Conservation (phyloP, 2,113 vertebrate genomes). For the Polypterus senegalus region DNA sequence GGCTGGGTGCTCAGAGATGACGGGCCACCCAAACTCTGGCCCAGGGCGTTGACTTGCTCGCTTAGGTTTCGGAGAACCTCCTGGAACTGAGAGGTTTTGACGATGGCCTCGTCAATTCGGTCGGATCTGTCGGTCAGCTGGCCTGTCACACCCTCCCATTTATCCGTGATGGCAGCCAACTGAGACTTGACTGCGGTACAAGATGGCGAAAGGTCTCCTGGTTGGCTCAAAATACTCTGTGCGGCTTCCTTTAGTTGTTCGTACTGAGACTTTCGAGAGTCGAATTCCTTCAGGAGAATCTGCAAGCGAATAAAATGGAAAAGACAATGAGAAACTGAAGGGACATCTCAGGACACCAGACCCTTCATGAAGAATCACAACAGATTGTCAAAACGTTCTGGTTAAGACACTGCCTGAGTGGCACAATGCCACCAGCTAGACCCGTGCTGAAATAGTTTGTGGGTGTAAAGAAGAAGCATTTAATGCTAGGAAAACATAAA, state of each 20-base stretch:
- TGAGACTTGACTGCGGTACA: constrained; percentile 58
- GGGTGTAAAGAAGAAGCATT: too few species aligned
- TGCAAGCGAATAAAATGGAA: constrained; percentile 26
- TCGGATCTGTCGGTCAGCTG: constrained; percentile 69
- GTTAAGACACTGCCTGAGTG: too few species aligned
- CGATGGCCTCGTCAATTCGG: constrained; percentile 69
- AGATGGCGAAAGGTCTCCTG: constrained; percentile 47
- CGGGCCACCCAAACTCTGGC: constrained; percentile 57
- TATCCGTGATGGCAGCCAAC: constrained; percentile 60
- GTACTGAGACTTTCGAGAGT: constrained; percentile 77
- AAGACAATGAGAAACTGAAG: neutral
- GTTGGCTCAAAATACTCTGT: constrained; percentile 58
- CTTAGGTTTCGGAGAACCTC: constrained; percentile 60
- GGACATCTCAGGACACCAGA: too few species aligned
- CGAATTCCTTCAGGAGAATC: constrained; percentile 96
- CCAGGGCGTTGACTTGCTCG: constrained; percentile 55
- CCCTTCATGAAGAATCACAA: too few species aligned
- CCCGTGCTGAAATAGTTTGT: too few species aligned
- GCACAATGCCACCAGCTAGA: too few species aligned
- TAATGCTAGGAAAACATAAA: too few species aligned
- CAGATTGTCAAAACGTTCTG: too few species aligned
- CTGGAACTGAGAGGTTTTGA: constrained; percentile 78
- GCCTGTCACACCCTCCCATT: constrained; percentile 74
- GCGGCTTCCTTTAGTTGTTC: constrained; percentile 71
- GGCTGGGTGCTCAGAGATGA: constrained; percentile 63